Evolutionary conservation across 2,797 vertebrate species (phyloP), one percentile per base, ranked within the genome.

Genomic region (Rhinella marina): DNA sequence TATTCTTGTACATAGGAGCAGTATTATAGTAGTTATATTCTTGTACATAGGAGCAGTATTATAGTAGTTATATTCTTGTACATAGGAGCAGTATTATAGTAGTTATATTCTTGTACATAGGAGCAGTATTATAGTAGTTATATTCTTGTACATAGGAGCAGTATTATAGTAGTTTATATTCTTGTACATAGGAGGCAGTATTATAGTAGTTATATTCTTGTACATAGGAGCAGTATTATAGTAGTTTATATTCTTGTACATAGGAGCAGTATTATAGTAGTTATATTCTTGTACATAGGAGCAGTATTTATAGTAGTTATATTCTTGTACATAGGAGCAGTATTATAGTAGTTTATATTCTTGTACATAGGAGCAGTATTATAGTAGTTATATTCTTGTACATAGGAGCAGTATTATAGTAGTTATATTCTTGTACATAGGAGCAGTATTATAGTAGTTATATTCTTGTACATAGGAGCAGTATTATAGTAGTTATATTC

Each of bases 401-500:
- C 16, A 68, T 68, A 68, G 64, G 64, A 16, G 61, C n/a, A 68
- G 64, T 68, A 68, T 68, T 68, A 68, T 68, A 68, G 64, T 68
- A 68, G 64, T 68, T 68, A 68, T 68, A 68, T 68, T 68, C 61
- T 64, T 64, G 61, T 64, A 64, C 23, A n/a, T 64, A n/a, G 61
- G 61, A 11, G 61, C 61, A 68, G 64, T 68, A 68, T 68, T 68
- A 68, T 68, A 68, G 64, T 68, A 27, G 64, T 27, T 68, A 68
- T 68, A 68, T 68, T 68, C 64, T 29, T 68, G 64, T 68, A 68
- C 16, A 68, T 68, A 68, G 64, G 64, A 7, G 64, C 25, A 68
- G 64, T 68, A 68, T 68, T 68, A 68, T 68, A 68, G 64, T 68
- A 68, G 64, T 68, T 68, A 68, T 68, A 68, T 68, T 68, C 64